phyloP scores from a whole-genome alignment of 1,140 invertebrate genomes.

The Ooceraea biroi region DNA sequence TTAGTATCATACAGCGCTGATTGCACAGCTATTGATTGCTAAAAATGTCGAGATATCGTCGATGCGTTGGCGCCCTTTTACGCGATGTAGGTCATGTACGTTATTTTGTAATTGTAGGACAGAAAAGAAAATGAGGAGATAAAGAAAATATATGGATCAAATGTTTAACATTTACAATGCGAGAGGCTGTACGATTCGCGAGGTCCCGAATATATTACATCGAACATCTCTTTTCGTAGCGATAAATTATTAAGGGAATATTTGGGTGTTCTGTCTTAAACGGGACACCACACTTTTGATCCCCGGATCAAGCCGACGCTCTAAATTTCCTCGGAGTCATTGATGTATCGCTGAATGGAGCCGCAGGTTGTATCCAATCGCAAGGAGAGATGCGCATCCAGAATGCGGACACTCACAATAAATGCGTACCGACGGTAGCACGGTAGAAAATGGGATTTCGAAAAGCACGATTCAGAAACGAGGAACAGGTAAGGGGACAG shows the following conservation, averaged over 20 bases:
- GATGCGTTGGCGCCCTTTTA: background rate
- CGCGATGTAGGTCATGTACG: no score
- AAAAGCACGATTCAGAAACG: constrained; percentile 51
- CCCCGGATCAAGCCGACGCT: background rate
- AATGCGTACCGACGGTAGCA: constrained; percentile 11
- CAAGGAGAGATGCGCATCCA: constrained; percentile 32
- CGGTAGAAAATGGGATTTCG: constrained; percentile 26
- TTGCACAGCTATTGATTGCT: constrained; percentile 24
- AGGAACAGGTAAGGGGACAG: constrained; percentile 76
- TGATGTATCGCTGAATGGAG: constrained; percentile 36
- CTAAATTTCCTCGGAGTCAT: constrained; percentile 16
- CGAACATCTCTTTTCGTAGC: background rate
- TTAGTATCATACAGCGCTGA: background rate
- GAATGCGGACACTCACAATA: constrained; percentile 55
- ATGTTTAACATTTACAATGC: constrained; percentile 3
- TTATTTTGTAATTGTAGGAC: background rate
- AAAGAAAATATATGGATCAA: background rate
- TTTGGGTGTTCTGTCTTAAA: constrained; percentile 17
- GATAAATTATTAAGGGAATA: constrained; percentile 24
- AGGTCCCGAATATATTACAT: background rate
- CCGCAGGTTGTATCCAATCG: constrained; percentile 66
- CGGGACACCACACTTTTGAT: constrained; percentile 23
- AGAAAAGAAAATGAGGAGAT: background rate
- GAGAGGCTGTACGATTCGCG: no score
- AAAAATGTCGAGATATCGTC: constrained; percentile 13